A percentile compares a stretch with the other conserved stretches of the same genome.
These are phyloP conservation scores for Aegotheles bennettii DNA, from an alignment of 2,113 vertebrate species.

Conservation along the genomic window DNA sequence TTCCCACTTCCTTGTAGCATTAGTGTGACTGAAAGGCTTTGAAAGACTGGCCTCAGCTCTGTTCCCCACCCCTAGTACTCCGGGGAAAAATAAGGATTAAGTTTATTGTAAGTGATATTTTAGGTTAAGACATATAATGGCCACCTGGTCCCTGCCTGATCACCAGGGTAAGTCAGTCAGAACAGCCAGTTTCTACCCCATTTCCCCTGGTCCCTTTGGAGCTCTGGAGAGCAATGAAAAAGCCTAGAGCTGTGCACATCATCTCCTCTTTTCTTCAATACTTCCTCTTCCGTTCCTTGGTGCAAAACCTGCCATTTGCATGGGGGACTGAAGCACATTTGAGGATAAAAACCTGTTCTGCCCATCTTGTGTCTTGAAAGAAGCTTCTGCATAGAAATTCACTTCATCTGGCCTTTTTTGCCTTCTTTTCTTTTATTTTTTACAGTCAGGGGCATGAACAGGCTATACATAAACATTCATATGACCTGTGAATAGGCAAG, in stretches of 20 bases:
- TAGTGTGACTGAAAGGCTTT: neutral
- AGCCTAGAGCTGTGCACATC: neutral
- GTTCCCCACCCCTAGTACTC: neutral
- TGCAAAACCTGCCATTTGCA: neutral
- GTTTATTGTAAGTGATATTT: conserved; percentile 15
- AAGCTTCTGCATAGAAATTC: neutral
- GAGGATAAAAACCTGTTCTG: neutral
- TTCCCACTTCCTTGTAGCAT: neutral
- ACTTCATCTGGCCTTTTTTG: neutral
- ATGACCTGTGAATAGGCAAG: neutral
- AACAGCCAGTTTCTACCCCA: neutral
- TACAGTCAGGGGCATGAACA: neutral
- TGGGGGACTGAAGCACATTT: neutral
- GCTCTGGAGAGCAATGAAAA: neutral
- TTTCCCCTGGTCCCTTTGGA: neutral
- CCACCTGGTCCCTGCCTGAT: conserved; percentile 32
- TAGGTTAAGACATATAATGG: conserved; percentile 14
- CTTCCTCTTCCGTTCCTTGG: neutral
- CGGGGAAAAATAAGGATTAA: conserved; percentile 26
- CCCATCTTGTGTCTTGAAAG: neutral
- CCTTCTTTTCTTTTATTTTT: neutral
- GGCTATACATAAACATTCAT: neutral
- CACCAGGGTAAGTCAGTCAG: neutral
- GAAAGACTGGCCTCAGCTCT: neutral
- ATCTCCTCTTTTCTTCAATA: neutral